Conservation (phyloP, 2,888 invertebrate genomes). For the Lathronympha strigana region DNA sequence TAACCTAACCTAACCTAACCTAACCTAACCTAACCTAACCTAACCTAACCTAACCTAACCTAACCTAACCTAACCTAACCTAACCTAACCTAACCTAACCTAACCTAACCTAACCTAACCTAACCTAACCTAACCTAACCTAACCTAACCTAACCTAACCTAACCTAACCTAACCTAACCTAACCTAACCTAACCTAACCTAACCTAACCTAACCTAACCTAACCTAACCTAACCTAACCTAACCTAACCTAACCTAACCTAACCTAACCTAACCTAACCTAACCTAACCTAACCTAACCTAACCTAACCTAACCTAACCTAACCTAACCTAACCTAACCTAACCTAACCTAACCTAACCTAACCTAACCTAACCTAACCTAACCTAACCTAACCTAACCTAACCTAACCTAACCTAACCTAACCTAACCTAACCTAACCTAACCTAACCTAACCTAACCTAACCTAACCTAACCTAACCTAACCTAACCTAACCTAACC, state of each 20-base stretch:
- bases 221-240: constrained; percentile 6
- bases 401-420: constrained; percentile 4
- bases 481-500: constrained; percentile 10
- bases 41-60: constrained; percentile 22
- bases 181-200: constrained; percentile 6
- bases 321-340: constrained; percentile 6
- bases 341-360: constrained; percentile 6
- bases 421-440: constrained; percentile 6
- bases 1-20: constrained; percentile 22
- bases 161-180: constrained; percentile 6
- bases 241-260: constrained; percentile 6
- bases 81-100: constrained; percentile 6
- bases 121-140: constrained; percentile 6
- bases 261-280: constrained; percentile 6
- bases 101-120: constrained; percentile 6
- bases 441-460: constrained; percentile 6
- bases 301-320: constrained; percentile 6
- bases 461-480: constrained; percentile 10
- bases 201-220: constrained; percentile 6
- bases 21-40: constrained; percentile 22
- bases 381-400: constrained; percentile 5
- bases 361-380: constrained; percentile 6
- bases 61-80: constrained; percentile 9
- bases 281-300: constrained; percentile 6
- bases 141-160: constrained; percentile 6